Conservation (phyloP, 2,113 vertebrate species). For the Ibidorhyncha struthersii region DNA sequence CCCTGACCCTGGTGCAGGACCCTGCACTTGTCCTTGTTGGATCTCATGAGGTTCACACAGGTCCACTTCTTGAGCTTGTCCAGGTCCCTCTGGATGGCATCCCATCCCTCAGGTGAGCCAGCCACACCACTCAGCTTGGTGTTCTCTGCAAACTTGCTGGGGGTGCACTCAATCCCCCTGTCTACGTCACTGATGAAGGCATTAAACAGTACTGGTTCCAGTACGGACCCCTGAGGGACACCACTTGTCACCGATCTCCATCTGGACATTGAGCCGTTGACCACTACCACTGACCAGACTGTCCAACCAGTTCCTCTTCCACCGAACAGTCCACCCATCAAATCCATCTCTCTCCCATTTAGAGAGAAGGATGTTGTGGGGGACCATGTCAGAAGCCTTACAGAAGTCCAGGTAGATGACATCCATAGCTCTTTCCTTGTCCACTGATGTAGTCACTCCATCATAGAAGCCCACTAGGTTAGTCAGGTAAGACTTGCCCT, state of each 20-base stretch:
- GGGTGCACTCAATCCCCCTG: not conserved
- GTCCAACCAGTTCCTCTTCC: not conserved
- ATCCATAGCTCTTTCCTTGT: not conserved
- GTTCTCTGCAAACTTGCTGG: not conserved
- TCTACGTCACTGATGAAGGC: not conserved
- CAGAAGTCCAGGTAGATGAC: not conserved
- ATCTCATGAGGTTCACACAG: not conserved
- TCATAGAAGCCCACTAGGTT: not conserved
- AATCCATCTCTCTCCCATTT: not conserved
- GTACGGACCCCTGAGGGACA: not conserved
- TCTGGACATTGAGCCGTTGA: not conserved
- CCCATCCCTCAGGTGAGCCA: not conserved
- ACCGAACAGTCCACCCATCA: not conserved
- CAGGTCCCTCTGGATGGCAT: not conserved
- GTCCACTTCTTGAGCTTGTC: not conserved
- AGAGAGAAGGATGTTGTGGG: not conserved
- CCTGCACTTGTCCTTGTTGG: not conserved
- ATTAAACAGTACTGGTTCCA: not conserved
- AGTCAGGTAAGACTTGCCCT: not conserved
- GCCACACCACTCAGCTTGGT: not conserved
- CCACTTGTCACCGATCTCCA: not conserved
- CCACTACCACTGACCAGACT: not conserved
- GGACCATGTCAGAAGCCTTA: not conserved
- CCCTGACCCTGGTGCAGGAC: not conserved
- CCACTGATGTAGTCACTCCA: too few relatives aligned